Base-by-base conservation (phyloP, 2,113 vertebrate species). In the Carassius carassius region DNA sequence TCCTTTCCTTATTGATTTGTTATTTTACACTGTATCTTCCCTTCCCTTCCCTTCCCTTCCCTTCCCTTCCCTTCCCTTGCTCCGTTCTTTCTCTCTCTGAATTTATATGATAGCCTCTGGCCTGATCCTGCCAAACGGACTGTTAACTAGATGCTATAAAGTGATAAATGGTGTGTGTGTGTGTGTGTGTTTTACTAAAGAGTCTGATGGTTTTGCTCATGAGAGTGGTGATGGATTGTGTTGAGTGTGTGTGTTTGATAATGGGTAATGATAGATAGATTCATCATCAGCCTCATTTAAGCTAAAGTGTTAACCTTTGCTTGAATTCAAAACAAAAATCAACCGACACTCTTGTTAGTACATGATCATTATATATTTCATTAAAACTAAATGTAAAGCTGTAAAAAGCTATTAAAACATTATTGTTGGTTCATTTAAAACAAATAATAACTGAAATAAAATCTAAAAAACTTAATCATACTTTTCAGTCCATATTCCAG, bases 121-220 rank as follows among this genome's bases (percentile, higher is more conserved):
- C 67, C 47, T 79, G 29, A 32, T 88, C 44, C 84, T 83, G 84
- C 78, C 74, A 81, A 87, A 85, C 82, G 70, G 73, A 17, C 75
- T 74, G 83, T 58, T 88, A 85, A 88, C 58, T 73, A 85, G 87
- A 83, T 85, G 84, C 84, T 80, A 80, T 85, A 75, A 63, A 62
- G 69, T 85, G 84, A 88, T 79, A 84, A 88, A 83, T 88, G 44
- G 44, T 47, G 44, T 47, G 44, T 47, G 44, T 2, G 44, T 47
- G 44, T 47, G 44, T 82, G 56, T 85, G 74, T 76, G 74, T 78
- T 82, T 85, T 87, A 82, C 81, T 85, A 85, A 82, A 87, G 78
- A 12, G 32, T 29, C 51, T 69, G 79, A 82, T 82, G 79, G 82
- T 80, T 87, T 62, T 87, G 41, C 49, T 84, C 44, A 60, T 84